Percentiles rank a stretch among this genome's conserved stretches.
These are phyloP conservation scores for Typhlichthys eigenmanni DNA, from an alignment of 2,797 vertebrate genomes.

Conservation along the genomic window DNA sequence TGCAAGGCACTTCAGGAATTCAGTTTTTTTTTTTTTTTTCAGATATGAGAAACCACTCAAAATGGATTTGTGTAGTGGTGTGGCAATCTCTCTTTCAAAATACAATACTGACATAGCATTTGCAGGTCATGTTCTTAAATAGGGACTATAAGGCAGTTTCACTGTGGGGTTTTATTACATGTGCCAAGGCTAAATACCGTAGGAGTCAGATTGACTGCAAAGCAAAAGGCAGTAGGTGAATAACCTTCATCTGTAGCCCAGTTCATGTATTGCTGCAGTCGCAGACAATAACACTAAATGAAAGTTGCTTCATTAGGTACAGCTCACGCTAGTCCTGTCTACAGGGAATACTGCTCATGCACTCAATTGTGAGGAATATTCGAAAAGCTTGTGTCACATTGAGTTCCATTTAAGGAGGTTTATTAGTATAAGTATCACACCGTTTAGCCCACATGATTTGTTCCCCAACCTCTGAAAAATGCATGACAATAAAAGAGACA, in stretches of 20 bases:
- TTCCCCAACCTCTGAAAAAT: constrained; percentile 11
- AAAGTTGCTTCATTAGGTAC: constrained; percentile 53
- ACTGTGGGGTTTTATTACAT: constrained; percentile 17
- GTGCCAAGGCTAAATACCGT: constrained; percentile 32
- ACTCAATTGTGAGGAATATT: constrained; percentile 47
- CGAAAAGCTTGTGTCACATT: constrained; percentile 34
- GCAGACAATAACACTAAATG: constrained; percentile 44
- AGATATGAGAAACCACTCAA: constrained; percentile 25
- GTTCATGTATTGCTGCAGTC: constrained; percentile 47
- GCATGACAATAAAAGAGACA: not conserved
- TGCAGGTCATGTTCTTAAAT: constrained; percentile 46
- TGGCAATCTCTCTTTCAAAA: constrained; percentile 49
- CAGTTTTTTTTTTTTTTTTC: too few relatives aligned
- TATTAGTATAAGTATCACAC: constrained; percentile 26
- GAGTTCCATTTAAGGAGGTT: constrained; percentile 26
- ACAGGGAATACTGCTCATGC: constrained; percentile 40
- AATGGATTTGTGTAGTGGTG: constrained; percentile 30
- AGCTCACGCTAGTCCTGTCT: constrained; percentile 49
- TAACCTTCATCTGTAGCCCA: constrained; percentile 54
- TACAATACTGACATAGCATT: constrained; percentile 57
- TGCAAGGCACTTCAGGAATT: too few relatives aligned
- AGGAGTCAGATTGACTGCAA: constrained; percentile 39
- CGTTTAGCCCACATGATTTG: constrained; percentile 15
- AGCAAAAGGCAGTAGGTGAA: constrained; percentile 57
- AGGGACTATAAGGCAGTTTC: constrained; percentile 24